Base-by-base conservation (phyloP, 2,113 vertebrate species). In the Engraulis encrasicolus region DNA sequence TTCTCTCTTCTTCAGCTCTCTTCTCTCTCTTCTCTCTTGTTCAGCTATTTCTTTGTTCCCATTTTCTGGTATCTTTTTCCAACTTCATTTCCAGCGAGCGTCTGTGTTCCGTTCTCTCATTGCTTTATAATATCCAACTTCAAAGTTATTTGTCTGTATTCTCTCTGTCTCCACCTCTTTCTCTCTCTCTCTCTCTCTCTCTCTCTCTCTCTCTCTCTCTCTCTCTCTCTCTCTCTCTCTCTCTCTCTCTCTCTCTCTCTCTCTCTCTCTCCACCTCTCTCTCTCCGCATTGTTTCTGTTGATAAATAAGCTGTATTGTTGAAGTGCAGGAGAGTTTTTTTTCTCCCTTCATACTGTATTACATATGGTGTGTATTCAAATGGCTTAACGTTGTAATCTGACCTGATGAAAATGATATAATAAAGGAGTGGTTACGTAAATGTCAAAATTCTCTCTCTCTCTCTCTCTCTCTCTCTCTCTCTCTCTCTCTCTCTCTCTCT, bases 121-220 rank as follows among this genome's bases (percentile, higher is more conserved):
- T 66, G 58, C 31, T 27, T 31, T 31, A 66, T 58, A 58, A 58
- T 58, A 19, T 66, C 58, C 58, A 66, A n/a, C n/a, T 31, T 66
- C 58, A 31, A n/a, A 27, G n/a, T 66, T 31, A 14, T 12, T 2
- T 66, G n/a, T 27, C 36, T 49, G 36, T 45, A 17, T 80, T 74
- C 79, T 49, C 38, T 80, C 31, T 12, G 78, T 54, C n/a, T 54
- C 23, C 38, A 49, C 81, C 61, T 58, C 52, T n/a, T 6, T 58
- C 54, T 7, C 18, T 58, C 52, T 20, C 52, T 58, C 9, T 58
- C 54, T 58, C 54, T 66, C 11, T n/a, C 14, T 66, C 58, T 66
- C 9, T 14, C 2, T 66, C 58, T 66, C 27, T 66, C 58, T 23
- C 4, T 45, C 40, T 45, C 40, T 45, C 40, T 45, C 40, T 45